These are phyloP conservation scores for Eupsilia transversa DNA, from an alignment of 2,888 invertebrate species.

Conservation along the genomic window DNA sequence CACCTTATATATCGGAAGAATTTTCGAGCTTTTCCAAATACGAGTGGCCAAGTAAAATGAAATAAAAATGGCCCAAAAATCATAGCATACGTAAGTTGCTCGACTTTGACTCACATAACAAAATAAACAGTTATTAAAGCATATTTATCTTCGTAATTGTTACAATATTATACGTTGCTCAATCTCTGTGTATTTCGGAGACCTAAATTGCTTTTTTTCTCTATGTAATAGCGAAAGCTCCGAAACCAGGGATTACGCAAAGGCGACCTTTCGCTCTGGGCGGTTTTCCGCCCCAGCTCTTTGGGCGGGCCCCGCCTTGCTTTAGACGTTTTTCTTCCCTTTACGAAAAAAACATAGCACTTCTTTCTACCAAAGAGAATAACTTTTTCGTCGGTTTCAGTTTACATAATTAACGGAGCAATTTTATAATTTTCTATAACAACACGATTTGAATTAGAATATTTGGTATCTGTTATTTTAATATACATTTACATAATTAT, in stretches of 20 bases:
- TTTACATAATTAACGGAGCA: constrained; percentile 42
- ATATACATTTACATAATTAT: constrained; percentile 54
- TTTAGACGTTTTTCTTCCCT: constrained; percentile 71
- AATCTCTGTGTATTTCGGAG: constrained; percentile 69
- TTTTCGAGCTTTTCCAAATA: background rate
- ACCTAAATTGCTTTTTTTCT: constrained; percentile 79
- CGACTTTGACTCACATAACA: background rate
- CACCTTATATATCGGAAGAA: background rate
- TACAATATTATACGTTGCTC: constrained; percentile 64
- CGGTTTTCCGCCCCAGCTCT: constrained; percentile 76
- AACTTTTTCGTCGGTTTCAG: constrained; percentile 43
- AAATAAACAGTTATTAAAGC: constrained; percentile 35
- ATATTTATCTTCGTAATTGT: constrained; percentile 65
- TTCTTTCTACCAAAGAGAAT: constrained; percentile 53
- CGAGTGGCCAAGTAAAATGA: background rate
- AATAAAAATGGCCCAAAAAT: background rate
- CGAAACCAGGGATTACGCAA: constrained; percentile 75
- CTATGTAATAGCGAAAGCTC: constrained; percentile 70
- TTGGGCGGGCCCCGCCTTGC: constrained; percentile 66
- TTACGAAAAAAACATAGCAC: constrained; percentile 67
- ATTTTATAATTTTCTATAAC: constrained; percentile 52
- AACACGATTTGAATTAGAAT: constrained; percentile 52
- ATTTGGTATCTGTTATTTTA: constrained; percentile 45
- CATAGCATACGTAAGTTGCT: background rate
- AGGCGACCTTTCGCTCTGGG: constrained; percentile 81